phyloP scores from a whole-genome alignment of 2,113 vertebrate genomes.

The Anoplopoma fimbria region DNA sequence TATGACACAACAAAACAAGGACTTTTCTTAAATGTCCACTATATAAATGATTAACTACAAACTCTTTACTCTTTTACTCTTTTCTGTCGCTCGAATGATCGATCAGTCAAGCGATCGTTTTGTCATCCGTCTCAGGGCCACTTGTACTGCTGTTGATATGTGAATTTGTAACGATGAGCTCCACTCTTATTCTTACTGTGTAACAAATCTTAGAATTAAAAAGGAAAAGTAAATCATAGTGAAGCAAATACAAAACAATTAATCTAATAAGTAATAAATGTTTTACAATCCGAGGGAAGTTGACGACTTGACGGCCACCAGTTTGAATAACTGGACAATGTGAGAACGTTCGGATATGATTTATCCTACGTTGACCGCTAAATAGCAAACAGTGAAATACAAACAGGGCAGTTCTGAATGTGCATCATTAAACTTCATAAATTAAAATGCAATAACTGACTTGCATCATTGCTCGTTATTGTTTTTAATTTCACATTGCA shows the following conservation, averaged over 20 bases:
- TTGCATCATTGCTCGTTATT: neutral
- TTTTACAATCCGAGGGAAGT: neutral
- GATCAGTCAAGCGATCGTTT: neutral
- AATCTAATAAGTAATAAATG: neutral
- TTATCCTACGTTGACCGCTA: neutral
- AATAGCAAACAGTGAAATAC: neutral
- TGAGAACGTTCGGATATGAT: neutral
- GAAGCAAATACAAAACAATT: neutral
- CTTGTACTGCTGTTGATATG: neutral
- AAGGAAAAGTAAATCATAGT: neutral
- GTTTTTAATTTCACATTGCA: neutral
- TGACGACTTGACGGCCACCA: neutral
- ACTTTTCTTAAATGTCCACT: no score
- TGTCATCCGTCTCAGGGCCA: neutral
- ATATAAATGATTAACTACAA: neutral
- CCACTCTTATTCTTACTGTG: neutral
- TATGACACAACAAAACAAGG: no score
- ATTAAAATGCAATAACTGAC: neutral
- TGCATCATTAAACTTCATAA: neutral
- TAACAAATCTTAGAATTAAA: neutral
- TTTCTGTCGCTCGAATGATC: neutral
- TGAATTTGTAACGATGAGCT: neutral
- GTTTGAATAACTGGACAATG: constrained; percentile 1
- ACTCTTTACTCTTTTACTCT: no score
- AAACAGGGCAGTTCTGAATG: neutral